A percentile compares a stretch with the other conserved stretches of the same genome.
These are phyloP conservation scores for Netelia virgata DNA, from an alignment of 2,888 invertebrate genomes.

Conservation along the genomic window DNA sequence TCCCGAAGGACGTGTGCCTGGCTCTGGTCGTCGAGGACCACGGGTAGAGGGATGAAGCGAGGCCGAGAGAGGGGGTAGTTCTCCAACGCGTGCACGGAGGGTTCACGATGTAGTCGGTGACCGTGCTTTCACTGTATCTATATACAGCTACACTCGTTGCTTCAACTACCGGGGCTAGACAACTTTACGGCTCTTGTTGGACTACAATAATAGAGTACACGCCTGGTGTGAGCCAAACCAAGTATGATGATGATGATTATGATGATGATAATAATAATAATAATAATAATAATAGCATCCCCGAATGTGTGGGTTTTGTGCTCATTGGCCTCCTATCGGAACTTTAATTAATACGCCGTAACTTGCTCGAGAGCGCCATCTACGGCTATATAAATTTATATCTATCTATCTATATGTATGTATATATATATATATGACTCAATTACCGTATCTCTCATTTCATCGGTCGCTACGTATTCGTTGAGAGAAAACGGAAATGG, in stretches of 20 bases:
- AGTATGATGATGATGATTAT: conserved; percentile 34
- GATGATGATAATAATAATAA: not conserved
- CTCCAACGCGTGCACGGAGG: conserved; percentile 22
- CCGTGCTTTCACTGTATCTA: not conserved
- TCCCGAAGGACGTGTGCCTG: conserved; percentile 50
- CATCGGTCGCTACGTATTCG: conserved; percentile 18
- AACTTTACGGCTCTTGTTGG: conserved; percentile 55
- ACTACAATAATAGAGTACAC: conserved; percentile 53
- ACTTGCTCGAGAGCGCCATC: not conserved
- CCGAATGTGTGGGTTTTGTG: conserved; percentile 3
- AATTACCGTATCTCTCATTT: conserved; percentile 53
- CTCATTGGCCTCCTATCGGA: conserved; percentile 38
- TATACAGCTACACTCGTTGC: not conserved
- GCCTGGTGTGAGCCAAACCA: conserved; percentile 33
- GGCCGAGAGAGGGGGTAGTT: not conserved
- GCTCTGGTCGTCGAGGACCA: conserved; percentile 6
- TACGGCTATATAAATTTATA: not conserved
- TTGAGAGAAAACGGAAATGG: not conserved
- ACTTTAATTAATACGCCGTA: conserved; percentile 47
- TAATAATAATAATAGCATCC: not conserved
- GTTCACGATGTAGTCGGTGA: conserved; percentile 19
- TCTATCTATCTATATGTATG: conserved; percentile 8
- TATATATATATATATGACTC: conserved; percentile 31
- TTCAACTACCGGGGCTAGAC: conserved; percentile 17
- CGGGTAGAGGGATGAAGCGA: too few relatives aligned